phyloP scores from a whole-genome alignment of 2,888 invertebrate species.

The Pandemis heparana region DNA sequence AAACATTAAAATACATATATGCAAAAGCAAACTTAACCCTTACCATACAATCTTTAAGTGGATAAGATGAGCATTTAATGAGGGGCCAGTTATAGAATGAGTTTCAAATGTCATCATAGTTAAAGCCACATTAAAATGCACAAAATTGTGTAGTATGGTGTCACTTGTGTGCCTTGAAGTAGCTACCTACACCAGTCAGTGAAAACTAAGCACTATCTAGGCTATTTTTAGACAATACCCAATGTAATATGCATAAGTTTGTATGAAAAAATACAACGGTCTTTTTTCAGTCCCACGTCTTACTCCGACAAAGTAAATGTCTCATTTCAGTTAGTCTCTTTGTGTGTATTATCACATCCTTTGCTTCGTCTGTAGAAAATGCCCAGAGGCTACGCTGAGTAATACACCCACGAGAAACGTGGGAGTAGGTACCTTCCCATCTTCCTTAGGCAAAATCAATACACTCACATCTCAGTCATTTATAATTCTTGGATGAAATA shows the following conservation, averaged over 20 bases:
- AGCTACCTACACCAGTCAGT: no score
- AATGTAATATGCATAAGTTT: background rate
- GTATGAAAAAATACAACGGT: background rate
- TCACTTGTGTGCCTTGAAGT: no score
- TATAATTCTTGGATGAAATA: background rate
- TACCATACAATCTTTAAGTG: no score
- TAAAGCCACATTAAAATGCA: no score
- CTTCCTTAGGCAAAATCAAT: slow-evolving; percentile 30
- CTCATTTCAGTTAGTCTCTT: slow-evolving; percentile 24
- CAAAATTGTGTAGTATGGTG: no score
- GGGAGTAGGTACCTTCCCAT: slow-evolving; percentile 9
- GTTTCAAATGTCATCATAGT: no score
- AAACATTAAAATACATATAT: no score
- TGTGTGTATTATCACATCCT: slow-evolving; percentile 16
- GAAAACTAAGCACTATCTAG: no score
- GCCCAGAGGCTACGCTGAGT: slow-evolving; percentile 23
- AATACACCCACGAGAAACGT: slow-evolving; percentile 23
- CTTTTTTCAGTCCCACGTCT: background rate
- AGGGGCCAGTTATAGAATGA: no score
- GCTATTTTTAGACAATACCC: no score
- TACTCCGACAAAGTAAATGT: slow-evolving; percentile 3
- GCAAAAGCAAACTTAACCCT: no score
- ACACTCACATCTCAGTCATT: slow-evolving; percentile 11
- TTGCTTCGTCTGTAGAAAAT: slow-evolving; percentile 13
- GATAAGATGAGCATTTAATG: no score